Conservation (phyloP, 2,113 vertebrate species). For the Vireo altiloquus region DNA sequence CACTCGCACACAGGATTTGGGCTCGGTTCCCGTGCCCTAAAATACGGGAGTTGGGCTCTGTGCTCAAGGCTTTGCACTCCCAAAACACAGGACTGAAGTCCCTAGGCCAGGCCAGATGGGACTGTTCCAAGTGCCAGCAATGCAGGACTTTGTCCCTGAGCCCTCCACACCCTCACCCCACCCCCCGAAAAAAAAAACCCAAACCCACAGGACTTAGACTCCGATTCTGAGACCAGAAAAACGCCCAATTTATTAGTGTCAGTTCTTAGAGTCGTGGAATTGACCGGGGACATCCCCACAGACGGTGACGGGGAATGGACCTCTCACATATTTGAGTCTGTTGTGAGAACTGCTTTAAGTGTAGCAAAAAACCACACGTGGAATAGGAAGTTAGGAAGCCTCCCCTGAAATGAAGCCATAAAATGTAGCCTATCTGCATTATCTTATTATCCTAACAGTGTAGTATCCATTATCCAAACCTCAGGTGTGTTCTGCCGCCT, state of each 20-base stretch:
- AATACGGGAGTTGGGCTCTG: background rate
- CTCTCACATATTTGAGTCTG: conserved; percentile 82
- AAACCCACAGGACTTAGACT: background rate
- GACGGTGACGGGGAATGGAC: conserved; percentile 79
- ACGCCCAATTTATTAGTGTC: no score
- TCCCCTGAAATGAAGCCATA: background rate
- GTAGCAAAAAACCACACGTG: conserved; percentile 36
- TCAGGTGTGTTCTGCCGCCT: background rate
- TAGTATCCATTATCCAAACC: background rate
- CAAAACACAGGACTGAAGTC: background rate
- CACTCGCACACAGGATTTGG: background rate
- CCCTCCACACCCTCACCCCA: background rate
- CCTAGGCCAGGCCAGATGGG: background rate
- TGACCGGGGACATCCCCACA: conserved; percentile 83
- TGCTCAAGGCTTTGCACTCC: background rate
- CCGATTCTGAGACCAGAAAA: no score
- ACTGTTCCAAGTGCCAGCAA: background rate
- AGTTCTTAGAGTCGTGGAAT: conserved; percentile 81
- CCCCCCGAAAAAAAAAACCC: no score
- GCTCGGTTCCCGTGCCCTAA: no score
- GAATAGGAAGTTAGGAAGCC: background rate
- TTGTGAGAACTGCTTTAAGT: conserved; percentile 81
- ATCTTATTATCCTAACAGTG: background rate
- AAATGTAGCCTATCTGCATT: background rate
- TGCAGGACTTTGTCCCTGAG: background rate